A percentile compares a stretch with the other conserved stretches of the same genome.
These are phyloP conservation scores for Hoplodrina ambigua DNA, from an alignment of 2,888 invertebrate genomes.

Conservation along the genomic window DNA sequence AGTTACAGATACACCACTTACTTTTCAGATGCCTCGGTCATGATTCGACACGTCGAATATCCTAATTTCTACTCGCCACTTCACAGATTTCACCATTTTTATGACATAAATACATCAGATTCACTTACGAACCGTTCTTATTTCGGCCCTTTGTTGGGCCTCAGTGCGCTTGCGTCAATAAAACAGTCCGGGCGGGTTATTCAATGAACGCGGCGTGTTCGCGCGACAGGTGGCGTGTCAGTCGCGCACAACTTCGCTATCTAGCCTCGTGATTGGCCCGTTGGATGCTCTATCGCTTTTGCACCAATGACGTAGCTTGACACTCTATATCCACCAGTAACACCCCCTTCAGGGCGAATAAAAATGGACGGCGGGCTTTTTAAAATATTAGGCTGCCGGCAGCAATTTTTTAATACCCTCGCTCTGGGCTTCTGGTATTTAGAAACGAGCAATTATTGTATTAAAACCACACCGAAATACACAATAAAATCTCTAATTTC, in stretches of 20 bases:
- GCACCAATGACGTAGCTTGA: conserved; percentile 75
- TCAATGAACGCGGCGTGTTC: conserved; percentile 85
- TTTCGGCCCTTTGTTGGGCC: conserved; percentile 90
- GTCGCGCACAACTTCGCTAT: conserved; percentile 76
- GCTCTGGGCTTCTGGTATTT: conserved; percentile 35
- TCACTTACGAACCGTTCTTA: conserved; percentile 88
- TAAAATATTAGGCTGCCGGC: conserved; percentile 70
- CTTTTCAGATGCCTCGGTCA: conserved; percentile 98
- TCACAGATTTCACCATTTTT: conserved; percentile 96
- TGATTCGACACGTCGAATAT: conserved; percentile 96
- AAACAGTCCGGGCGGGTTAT: conserved; percentile 86
- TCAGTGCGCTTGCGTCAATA: conserved; percentile 89
- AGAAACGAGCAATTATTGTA: conserved; percentile 25
- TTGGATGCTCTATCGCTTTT: conserved; percentile 61
- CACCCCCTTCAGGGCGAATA: conserved; percentile 65
- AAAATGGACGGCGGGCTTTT: conserved; percentile 75
- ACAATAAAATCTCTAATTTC: conserved; percentile 17
- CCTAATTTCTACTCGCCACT: conserved; percentile 95
- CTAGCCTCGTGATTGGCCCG: conserved; percentile 73
- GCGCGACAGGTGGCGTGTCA: conserved; percentile 87
- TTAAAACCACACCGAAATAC: conserved; percentile 25
- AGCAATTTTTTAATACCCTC: conserved; percentile 59
- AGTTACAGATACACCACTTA: conserved; percentile 90
- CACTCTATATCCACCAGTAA: conserved; percentile 73
- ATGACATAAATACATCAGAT: conserved; percentile 94